These are phyloP conservation scores for Scatophagus argus DNA, from an alignment of 2,113 vertebrate species.

Conservation along the genomic window DNA sequence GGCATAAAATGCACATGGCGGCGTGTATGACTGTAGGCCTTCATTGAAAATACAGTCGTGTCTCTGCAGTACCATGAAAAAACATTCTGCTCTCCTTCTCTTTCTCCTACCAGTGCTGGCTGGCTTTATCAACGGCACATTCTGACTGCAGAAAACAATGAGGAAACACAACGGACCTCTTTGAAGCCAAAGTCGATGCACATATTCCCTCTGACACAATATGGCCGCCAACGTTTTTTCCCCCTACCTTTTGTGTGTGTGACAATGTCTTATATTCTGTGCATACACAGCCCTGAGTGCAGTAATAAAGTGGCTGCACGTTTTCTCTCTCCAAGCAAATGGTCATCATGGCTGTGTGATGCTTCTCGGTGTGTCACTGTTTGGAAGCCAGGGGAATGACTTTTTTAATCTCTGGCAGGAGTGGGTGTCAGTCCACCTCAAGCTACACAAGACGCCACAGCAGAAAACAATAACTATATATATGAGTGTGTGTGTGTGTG, in stretches of 20 bases:
- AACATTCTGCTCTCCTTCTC: conserved; percentile 27
- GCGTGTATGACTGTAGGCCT: conserved; percentile 51
- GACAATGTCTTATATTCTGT: conserved; percentile 7
- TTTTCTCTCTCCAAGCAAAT: conserved; percentile 36
- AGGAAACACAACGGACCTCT: not conserved
- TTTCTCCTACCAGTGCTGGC: not conserved
- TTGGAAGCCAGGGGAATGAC: conserved; percentile 43
- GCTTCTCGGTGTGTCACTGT: conserved; percentile 24
- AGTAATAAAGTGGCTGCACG: conserved; percentile 8
- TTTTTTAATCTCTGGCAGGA: conserved; percentile 68
- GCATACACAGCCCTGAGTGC: not conserved
- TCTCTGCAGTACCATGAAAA: conserved; percentile 35
- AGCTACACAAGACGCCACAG: conserved; percentile 55
- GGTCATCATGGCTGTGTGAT: conserved; percentile 11
- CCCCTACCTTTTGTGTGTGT: not conserved
- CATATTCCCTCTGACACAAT: conserved; percentile 11
- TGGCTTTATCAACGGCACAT: conserved; percentile 22
- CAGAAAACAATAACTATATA: too few species aligned
- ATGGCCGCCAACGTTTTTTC: too few species aligned
- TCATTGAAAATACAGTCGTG: conserved; percentile 70
- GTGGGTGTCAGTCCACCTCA: conserved; percentile 56
- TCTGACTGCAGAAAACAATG: conserved; percentile 14
- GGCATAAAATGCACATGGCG: conserved; percentile 45
- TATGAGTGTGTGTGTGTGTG: conserved; percentile 1
- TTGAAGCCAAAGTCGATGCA: not conserved